These are phyloP conservation scores for Chelon auratus DNA, from an alignment of 2,797 vertebrate genomes.

Conservation along the genomic window DNA sequence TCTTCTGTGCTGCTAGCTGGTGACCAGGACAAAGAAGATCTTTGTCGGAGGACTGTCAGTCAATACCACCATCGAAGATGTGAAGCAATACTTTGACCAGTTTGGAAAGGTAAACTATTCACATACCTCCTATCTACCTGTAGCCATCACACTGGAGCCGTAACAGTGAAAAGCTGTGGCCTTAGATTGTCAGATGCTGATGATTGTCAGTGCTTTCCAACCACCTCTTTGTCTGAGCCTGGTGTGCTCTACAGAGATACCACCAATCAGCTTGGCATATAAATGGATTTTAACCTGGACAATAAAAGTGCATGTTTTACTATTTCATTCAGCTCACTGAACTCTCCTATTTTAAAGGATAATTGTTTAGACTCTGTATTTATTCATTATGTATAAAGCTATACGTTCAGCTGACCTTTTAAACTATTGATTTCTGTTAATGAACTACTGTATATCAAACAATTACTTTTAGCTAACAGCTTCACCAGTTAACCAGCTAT, in stretches of 20 bases:
- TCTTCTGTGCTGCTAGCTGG: slow-evolving; percentile 87
- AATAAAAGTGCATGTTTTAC: background rate
- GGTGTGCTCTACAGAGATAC: background rate
- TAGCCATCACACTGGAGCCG: background rate
- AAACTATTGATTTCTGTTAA: too few relatives aligned
- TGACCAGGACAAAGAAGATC: slow-evolving; percentile 98
- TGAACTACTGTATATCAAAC: too few relatives aligned
- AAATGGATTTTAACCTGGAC: background rate
- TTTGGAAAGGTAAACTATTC: slow-evolving; percentile 92
- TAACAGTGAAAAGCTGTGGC: slow-evolving; percentile 1
- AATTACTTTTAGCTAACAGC: too few relatives aligned
- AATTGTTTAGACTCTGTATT: background rate
- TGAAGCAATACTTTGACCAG: slow-evolving; percentile 97
- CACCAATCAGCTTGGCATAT: background rate
- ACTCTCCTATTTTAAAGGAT: background rate
- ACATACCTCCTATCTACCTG: slow-evolving; percentile 31
- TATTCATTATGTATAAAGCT: too few relatives aligned
- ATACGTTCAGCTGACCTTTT: too few relatives aligned
- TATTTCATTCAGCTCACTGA: background rate
- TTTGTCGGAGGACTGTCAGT: slow-evolving; percentile 96
- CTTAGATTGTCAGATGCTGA: background rate
- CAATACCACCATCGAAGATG: slow-evolving; percentile 96
- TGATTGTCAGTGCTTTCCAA: background rate
- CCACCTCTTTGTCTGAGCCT: background rate
- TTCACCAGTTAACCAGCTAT: too few relatives aligned